Evolutionary conservation across 1,140 invertebrate genomes (phyloP), one percentile per base, ranked within the genome.

Genomic region (Matsumurasca onukii): DNA sequence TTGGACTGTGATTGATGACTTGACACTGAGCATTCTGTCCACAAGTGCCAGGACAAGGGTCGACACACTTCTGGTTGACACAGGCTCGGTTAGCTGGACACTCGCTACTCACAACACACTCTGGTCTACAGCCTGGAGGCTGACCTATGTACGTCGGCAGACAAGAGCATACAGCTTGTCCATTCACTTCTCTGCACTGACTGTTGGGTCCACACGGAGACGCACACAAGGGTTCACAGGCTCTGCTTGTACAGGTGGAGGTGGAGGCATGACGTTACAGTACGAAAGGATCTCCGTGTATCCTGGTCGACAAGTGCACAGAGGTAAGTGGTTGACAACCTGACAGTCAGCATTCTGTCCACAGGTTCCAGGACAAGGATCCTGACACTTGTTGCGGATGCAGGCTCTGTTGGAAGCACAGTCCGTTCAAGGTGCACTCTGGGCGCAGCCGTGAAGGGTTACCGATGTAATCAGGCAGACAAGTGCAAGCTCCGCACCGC

Each of bases 341-440:
- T 86, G 83, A 76, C 89, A 92, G 27, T 85, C 73, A 17, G 89
- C 87, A 73, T 86, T 86, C 51, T 82, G 76, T 25, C 87, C 88
- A 76, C 88, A 91, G 30, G 83, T 86, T 75, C 85, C 88, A 61
- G 83, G 82, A 74, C 89, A 91, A 12, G 89, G 89, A 77, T 91
- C 84, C 72, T 81, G 78, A 76, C 89, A 91, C 78, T 87, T 88
- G 73, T 86, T 87, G 68, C 80, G 82, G n/a, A 85, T 77, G 75
- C 88, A 89, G 31, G 88, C 87, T 77, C 82, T 82, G 67, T 86
- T 84, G 24, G 78, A 80, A 5, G 82, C 73, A 77, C 89, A 91
- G 72, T 90, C 88, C 3, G 74, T 88, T 89, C 2, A 85, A 74
- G 2, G 86, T 81, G 78, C 89, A 91, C 78, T 90, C 88, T 9